These are phyloP conservation scores for Tachypleus tridentatus DNA, from an alignment of 1,140 invertebrate genomes.

Conservation along the genomic window DNA sequence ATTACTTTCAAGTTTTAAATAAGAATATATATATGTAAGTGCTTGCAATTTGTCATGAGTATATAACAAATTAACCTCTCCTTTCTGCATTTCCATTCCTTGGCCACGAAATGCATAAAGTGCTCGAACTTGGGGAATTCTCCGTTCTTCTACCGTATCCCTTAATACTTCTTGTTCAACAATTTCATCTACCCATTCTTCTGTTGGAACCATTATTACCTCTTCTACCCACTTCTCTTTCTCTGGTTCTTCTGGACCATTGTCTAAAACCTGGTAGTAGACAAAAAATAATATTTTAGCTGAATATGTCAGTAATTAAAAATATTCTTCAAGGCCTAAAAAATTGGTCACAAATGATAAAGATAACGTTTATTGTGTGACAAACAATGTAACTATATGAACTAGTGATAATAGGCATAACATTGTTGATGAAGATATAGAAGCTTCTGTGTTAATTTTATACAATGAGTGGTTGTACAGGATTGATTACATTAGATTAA, in stretches of 20 bases:
- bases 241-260: constrained; percentile 22
- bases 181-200: constrained; percentile 81
- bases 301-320: too few species aligned
- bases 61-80: constrained; percentile 48
- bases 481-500: too few species aligned
- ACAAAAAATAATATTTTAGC: too few species aligned
- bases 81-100: constrained; percentile 84
- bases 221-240: constrained; percentile 36
- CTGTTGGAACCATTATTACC: constrained; percentile 59
- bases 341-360: too few species aligned
- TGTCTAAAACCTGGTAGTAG: constrained; percentile 23
- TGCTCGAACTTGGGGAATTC: constrained; percentile 73
- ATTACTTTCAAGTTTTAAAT: neutral
- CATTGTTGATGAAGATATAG: too few species aligned
- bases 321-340: too few species aligned
- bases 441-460: too few species aligned
- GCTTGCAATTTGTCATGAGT: neutral
- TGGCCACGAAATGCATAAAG: constrained; percentile 86
- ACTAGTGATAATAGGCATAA: too few species aligned
- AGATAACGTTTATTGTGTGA: too few species aligned
- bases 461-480: too few species aligned
- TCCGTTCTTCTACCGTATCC: constrained; percentile 68
- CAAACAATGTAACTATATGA: too few species aligned
- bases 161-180: constrained; percentile 69
- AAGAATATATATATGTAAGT: neutral